Evolutionary conservation across 2,888 invertebrate genomes (phyloP).

Genomic region (Chirona hameri): DNA sequence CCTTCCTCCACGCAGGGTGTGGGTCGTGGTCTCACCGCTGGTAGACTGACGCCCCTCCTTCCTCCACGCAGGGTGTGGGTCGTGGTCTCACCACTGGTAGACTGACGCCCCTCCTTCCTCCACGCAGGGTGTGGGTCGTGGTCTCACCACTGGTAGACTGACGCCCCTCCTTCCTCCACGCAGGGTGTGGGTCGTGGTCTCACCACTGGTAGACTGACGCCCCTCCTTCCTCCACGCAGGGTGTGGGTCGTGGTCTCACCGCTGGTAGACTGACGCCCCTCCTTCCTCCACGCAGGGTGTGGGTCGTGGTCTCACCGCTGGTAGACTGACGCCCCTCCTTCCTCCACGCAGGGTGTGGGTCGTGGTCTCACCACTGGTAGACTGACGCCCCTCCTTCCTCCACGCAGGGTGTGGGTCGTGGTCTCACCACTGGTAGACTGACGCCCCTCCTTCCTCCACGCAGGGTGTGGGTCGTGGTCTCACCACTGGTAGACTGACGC

Average conservation of each 20-base stretch:
- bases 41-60: neutral
- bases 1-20: constrained; percentile 60
- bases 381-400: neutral
- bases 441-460: neutral
- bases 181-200: constrained; percentile 83
- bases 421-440: constrained; percentile 48
- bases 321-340: neutral
- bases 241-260: constrained; percentile 75
- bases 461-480: constrained; percentile 83
- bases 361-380: constrained; percentile 63
- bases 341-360: constrained; percentile 67
- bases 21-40: constrained; percentile 66
- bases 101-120: neutral
- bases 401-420: constrained; percentile 78
- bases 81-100: constrained; percentile 63
- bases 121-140: constrained; percentile 78
- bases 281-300: constrained; percentile 60
- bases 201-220: constrained; percentile 4
- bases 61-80: constrained; percentile 67
- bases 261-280: neutral
- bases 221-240: constrained; percentile 53
- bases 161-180: neutral
- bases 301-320: constrained; percentile 66
- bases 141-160: constrained; percentile 48
- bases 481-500: constrained; percentile 4